Conservation (phyloP, 2,888 invertebrate species). For the Zygothrica quintamaculata region DNA sequence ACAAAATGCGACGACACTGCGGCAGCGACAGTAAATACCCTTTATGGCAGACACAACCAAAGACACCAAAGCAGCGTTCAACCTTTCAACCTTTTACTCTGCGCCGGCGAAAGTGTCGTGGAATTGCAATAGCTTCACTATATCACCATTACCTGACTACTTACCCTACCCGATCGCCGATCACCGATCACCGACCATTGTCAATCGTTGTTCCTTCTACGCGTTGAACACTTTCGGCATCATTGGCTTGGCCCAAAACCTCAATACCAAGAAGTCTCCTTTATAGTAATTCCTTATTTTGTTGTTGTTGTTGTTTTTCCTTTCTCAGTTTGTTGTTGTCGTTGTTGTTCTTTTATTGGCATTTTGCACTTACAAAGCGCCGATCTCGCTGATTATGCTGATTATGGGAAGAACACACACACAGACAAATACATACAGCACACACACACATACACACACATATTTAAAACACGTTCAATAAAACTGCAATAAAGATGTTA, state of each 20-base stretch:
- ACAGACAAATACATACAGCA: background rate
- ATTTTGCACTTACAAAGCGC: constrained; percentile 76
- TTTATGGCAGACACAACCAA: constrained; percentile 56
- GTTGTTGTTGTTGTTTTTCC: constrained; percentile 17
- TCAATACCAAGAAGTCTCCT: constrained; percentile 59
- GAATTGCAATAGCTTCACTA: too few species aligned
- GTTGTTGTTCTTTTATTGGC: constrained; percentile 62
- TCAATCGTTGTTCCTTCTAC: constrained; percentile 19
- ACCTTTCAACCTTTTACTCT: constrained; percentile 54
- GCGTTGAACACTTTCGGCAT: constrained; percentile 68
- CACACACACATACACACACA: background rate
- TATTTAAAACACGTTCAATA: background rate
- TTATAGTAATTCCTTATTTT: constrained; percentile 8
- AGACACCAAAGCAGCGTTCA: constrained; percentile 34
- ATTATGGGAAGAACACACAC: constrained; percentile 61
- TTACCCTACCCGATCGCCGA: constrained; percentile 33
- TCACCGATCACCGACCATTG: constrained; percentile 47
- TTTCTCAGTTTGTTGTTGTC: too few species aligned
- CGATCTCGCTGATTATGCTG: constrained; percentile 79
- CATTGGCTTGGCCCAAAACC: constrained; percentile 35
- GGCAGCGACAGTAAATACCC: constrained; percentile 81
- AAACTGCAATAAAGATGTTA: background rate
- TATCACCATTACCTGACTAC: constrained; percentile 1
- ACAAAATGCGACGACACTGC: constrained; percentile 68
- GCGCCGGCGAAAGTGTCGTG: constrained; percentile 34